These are phyloP conservation scores for Mastomys coucha DNA, from an alignment of 2,113 vertebrate species.

Conservation along the genomic window DNA sequence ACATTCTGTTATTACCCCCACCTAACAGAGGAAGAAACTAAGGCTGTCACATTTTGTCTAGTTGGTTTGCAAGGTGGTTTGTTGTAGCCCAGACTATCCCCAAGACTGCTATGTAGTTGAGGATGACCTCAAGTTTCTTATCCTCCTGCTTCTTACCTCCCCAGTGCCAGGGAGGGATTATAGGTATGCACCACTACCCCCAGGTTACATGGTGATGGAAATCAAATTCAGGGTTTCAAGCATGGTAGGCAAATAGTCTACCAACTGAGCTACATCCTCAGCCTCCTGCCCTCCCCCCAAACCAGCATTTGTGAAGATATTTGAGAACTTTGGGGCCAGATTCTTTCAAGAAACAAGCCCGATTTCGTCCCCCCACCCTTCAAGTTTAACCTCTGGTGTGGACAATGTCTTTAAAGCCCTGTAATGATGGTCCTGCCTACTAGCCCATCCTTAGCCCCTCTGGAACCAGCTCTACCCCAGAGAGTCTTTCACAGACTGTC, in stretches of 20 bases:
- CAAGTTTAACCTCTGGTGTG: fast-evolving
- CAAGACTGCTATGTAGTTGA: background rate
- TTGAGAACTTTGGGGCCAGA: background rate
- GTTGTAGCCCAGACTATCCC: background rate
- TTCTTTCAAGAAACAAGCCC: background rate
- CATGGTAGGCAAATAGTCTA: no score
- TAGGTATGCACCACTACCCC: background rate
- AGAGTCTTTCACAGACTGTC: fast-evolving
- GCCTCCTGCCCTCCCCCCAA: background rate
- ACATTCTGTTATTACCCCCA: background rate
- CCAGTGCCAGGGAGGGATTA: background rate
- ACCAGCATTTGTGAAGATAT: background rate
- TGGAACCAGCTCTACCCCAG: background rate
- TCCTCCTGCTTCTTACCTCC: background rate
- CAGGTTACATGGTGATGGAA: background rate
- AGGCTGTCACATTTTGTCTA: background rate
- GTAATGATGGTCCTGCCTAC: background rate
- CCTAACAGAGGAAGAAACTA: background rate
- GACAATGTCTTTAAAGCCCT: background rate
- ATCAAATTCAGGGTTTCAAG: background rate
- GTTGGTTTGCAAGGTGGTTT: background rate
- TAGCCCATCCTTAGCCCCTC: background rate
- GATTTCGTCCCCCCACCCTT: background rate
- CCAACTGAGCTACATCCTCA: background rate
- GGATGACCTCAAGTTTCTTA: background rate